Evolutionary conservation across 2,797 vertebrate species (phyloP).

Genomic region (Esox masquinongy): DNA sequence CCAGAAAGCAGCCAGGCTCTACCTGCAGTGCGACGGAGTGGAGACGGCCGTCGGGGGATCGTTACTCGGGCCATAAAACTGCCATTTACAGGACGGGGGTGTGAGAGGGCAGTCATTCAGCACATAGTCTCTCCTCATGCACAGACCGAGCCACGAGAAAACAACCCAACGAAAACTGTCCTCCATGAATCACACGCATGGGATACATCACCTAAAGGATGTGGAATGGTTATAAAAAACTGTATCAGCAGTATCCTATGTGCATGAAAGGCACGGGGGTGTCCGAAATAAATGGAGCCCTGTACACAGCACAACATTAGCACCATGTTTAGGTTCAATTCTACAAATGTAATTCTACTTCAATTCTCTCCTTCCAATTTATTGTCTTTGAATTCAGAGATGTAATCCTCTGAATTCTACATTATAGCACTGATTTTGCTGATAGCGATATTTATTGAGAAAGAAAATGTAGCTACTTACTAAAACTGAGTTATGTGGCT

Average conservation of each 20-base stretch:
- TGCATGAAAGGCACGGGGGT: slow-evolving; percentile 12
- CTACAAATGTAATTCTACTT: too few relatives aligned
- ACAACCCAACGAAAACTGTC: slow-evolving; percentile 37
- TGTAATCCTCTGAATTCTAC: too few relatives aligned
- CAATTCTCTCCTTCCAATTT: too few relatives aligned
- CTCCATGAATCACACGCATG: slow-evolving; percentile 52
- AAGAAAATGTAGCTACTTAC: too few relatives aligned
- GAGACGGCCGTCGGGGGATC: slow-evolving; percentile 71
- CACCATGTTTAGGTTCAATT: background rate
- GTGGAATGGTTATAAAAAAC: slow-evolving; percentile 30
- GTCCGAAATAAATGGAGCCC: slow-evolving; percentile 42
- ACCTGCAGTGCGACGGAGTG: slow-evolving; percentile 80
- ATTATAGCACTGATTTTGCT: too few relatives aligned
- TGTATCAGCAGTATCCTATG: slow-evolving; percentile 41
- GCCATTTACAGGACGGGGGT: slow-evolving; percentile 72
- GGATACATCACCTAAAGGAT: slow-evolving; percentile 52
- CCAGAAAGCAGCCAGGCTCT: slow-evolving; percentile 55
- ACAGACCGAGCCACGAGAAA: slow-evolving; percentile 56
- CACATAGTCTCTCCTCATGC: slow-evolving; percentile 42
- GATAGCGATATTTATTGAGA: too few relatives aligned
- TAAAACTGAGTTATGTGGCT: too few relatives aligned
- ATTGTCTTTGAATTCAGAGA: too few relatives aligned
- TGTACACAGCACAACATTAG: too few relatives aligned
- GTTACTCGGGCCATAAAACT: slow-evolving; percentile 80
- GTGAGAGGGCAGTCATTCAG: slow-evolving; percentile 73